Percentiles rank a stretch among this genome's conserved stretches.
Conservation (phyloP, 2,797 vertebrate genomes). For the Schizopygopsis malacanthus region DNA sequence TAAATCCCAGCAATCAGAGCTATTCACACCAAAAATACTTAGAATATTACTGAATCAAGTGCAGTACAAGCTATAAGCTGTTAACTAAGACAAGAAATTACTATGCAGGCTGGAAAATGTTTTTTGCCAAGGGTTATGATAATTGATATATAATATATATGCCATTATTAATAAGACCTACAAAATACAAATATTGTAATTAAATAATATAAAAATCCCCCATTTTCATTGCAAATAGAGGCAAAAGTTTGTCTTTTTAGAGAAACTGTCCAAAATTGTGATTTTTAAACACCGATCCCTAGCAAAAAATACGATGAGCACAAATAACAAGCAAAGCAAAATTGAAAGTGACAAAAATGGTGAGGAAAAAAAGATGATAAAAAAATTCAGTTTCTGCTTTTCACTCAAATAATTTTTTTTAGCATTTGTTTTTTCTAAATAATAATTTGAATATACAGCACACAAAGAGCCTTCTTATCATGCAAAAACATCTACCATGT, state of each 20-base stretch:
- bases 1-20: not conserved
- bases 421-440: not conserved
- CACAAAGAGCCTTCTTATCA: constrained; percentile 1
- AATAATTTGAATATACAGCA: not conserved
- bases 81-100: not conserved
- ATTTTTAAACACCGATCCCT: not conserved
- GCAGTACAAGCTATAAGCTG: not conserved
- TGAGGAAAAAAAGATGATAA: too few relatives aligned
- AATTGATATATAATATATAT: not conserved
- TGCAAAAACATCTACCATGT: not conserved
- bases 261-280: not conserved
- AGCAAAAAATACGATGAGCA: not conserved
- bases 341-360: too few relatives aligned
- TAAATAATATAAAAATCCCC: not conserved
- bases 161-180: not conserved
- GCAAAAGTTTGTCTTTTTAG: not conserved
- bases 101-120: not conserved
- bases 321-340: too few relatives aligned
- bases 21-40: not conserved
- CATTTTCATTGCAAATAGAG: not conserved
- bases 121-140: not conserved
- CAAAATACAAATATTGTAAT: not conserved
- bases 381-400: not conserved
- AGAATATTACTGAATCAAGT: not conserved
- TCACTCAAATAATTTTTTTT: not conserved